Evolutionary conservation across 2,797 vertebrate species (phyloP), one percentile per base, ranked within the genome.

Genomic region (Propithecus perrieri): DNA sequence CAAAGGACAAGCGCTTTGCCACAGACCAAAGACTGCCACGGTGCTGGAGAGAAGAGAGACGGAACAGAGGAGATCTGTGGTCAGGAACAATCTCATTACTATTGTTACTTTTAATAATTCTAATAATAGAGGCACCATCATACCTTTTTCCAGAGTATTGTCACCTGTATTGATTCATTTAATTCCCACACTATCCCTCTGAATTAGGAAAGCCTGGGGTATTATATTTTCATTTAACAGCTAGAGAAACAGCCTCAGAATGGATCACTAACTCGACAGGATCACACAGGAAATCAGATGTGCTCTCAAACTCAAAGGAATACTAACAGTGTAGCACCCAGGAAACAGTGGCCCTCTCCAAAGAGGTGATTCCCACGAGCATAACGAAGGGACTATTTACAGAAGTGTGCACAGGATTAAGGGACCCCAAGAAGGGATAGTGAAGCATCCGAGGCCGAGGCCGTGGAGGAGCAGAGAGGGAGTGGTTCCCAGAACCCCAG

Each of bases 1-100:
- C 63, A 24, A 83, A 86, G 72, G 65, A 85, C 11, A 20, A 17
- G 9, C 14, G 76, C 83, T 72, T 94, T 90, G 72, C 89, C n/a
- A 7, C 18, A 8, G 35, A 61, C 24, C 20, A 15, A 67, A 85
- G 76, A 14, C 63, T 18, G 46, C 65, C 28, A 1, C 0, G 1
- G 41, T 57, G 74, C 69, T 24, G 14, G 11, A 63, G 55, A 46
- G 17, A 35, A 41, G 28, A 69, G 53, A 81, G 33, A 22, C 1
- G 5, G 57, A 1, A 20, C 30, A 4, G 61, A 78, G n/a, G 78
- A 48, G 61, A 46, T 18, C 20, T 24, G 2, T 4, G 28, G 35
- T 15, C n/a, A 61, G 72, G 26, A 41, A 10, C 17, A 24, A 35
- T 4, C 30, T 57, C 43, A 38, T 20, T 38, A 41, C 55, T 83